These are phyloP conservation scores for Sinocyclocheilus maitianheensis DNA, from an alignment of 2,113 vertebrate genomes.

Conservation along the genomic window DNA sequence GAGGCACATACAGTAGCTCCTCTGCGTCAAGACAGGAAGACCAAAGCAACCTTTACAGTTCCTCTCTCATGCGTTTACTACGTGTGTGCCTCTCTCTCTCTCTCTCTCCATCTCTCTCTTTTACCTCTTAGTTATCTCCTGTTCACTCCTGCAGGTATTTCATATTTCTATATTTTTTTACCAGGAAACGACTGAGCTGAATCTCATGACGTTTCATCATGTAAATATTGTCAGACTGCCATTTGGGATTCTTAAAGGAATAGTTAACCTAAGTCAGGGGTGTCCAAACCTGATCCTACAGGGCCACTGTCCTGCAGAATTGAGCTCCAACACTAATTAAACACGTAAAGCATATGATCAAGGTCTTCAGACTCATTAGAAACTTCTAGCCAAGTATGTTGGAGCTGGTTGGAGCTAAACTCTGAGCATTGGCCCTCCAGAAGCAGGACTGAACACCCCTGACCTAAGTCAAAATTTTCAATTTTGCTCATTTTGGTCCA, in stretches of 20 bases:
- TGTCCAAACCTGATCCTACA: too few relatives aligned
- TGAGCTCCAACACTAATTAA: background rate
- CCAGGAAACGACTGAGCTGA: slow-evolving; percentile 9
- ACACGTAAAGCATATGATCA: background rate
- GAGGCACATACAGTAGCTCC: slow-evolving; percentile 48
- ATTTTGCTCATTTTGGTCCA: background rate
- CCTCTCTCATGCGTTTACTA: background rate
- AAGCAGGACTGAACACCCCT: too few relatives aligned
- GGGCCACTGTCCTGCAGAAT: too few relatives aligned
- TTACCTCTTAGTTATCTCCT: slow-evolving; percentile 58
- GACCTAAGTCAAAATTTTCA: background rate
- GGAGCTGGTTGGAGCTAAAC: background rate
- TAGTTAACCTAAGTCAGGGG: background rate
- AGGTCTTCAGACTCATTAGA: background rate
- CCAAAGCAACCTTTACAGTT: slow-evolving; percentile 59
- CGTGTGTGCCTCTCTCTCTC: background rate
- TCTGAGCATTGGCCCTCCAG: background rate
- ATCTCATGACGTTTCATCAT: slow-evolving; percentile 21
- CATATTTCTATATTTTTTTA: background rate
- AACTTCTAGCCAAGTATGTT: background rate
- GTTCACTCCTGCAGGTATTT: slow-evolving; percentile 6
- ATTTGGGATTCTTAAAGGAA: background rate
- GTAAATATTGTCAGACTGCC: slow-evolving; percentile 28
- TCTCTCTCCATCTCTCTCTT: slow-evolving; percentile 15
- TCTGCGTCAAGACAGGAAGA: slow-evolving; percentile 53